Evolutionary conservation across 2,113 vertebrate genomes (phyloP), one percentile per base, ranked within the genome.

Genomic region (Empidonax traillii): DNA sequence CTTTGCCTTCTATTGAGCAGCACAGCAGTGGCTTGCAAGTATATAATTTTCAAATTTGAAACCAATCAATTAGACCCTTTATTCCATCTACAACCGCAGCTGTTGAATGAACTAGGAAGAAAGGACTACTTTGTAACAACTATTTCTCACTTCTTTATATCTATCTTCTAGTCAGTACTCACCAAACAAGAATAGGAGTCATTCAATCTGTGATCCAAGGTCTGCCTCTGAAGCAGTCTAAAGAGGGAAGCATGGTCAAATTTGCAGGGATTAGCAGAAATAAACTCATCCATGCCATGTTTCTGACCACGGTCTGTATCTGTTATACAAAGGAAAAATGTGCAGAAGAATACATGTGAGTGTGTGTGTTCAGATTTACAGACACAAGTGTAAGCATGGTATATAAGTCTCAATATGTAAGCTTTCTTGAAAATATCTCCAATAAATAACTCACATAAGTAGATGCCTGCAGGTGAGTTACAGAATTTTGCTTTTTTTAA

Each of bases 101-200:
- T 98, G 98, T 96, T 97, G 97, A 98, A 98, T 87, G 93, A 97
- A 94, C 75, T 71, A 93, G 92, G 94, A 98, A 98, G 97, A 98
- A 98, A 97, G 87, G 93, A 87, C 85, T 95, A 92, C 93, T 98
- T 98, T 93, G 85, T 96, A 94, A 91, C 93, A 97, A 97, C 89
- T 96, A 96, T 96, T 98, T 98, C 94, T 97, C 96, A 96, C 96
- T 97, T 93, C 71, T 90, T 96, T 90, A 74, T 87, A 88, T 94
- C 95, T 96, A 55, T 91, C 82, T 94, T 96, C 66, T 82, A 96
- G 86, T 33, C 85, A 79, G 72, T 97, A 98, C 98, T 98, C 97
- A 99, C 99, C 98, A 99, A 98, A 96, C 99, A 99, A 98, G 99
- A 99, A 98, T 99, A 99, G 91, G 99, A 99, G 98, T 99, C 99